Conservation (phyloP, 2,888 invertebrate species). For the Caenorhabditis angaria region DNA sequence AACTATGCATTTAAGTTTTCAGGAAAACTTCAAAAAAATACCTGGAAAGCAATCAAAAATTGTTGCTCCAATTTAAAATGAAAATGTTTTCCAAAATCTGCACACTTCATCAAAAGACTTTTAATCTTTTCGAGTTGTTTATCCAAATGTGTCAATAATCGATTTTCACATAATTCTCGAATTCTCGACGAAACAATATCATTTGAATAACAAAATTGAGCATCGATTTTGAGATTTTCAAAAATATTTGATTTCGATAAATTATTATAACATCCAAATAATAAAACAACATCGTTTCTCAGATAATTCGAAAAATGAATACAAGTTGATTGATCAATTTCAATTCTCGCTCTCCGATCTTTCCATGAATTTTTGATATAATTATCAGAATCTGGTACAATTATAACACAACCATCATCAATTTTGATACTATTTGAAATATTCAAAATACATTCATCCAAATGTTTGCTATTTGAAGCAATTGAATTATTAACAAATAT, state of each 20-base stretch:
- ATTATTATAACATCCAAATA: neutral
- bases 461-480: conserved; percentile 5
- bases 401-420: conserved; percentile 30
- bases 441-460: conserved; percentile 26
- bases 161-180: conserved; percentile 11
- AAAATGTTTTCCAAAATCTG: conserved; percentile 11
- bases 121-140: conserved; percentile 27
- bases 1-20: no score
- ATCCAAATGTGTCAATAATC: conserved; percentile 26
- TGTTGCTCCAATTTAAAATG: conserved; percentile 39
- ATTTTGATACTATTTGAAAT: conserved; percentile 35
- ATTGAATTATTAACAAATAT: conserved; percentile 27
- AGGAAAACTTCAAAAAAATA: no score
- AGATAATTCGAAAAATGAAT: neutral
- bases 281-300: neutral
- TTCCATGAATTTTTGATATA: neutral
- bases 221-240: conserved; percentile 12
- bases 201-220: conserved; percentile 35
- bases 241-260: neutral
- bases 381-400: conserved; percentile 26
- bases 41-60: conserved; percentile 39
- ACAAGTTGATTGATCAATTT: neutral
- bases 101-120: conserved; percentile 13
- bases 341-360: neutral
- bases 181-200: conserved; percentile 21